Evolutionary conservation across 1,140 invertebrate species (phyloP), one percentile per base, ranked within the genome.

Genomic region (Saccostrea glomerata): DNA sequence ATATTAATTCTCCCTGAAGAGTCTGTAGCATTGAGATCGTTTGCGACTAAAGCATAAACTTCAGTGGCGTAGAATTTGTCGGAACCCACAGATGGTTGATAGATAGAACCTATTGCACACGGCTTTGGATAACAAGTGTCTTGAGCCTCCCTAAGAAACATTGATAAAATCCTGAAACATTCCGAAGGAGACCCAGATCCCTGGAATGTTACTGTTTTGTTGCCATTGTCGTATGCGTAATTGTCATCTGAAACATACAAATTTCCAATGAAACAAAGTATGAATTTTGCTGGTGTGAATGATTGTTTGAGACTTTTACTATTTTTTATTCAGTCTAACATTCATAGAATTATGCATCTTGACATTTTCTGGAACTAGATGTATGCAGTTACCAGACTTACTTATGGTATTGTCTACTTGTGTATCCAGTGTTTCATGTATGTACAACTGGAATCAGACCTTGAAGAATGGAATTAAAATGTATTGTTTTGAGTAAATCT

Each of bases 81-180:
- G 40, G 89, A 86, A 11, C 82, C 89, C 7, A 94, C 87, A 9
- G 90, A 87, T 2, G 94, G 92, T 88, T 94, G 93, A 90, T 94
- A 94, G 5, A 92, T 92, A 2, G 70, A 85, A 25, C 92, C 92
- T 56, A 94, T 93, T 60, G 92, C 91, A 91, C 94, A 94, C 17
- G 94, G 94, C 84, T 93, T 92, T 3, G 94, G 94, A 84, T 92
- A 91, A 86, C 94, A 94, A 60, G 84, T 73, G 60, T 89, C 89
- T 58, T 87, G 82, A 40, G 89, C 87, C 40, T 90, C 92, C 63
- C 88, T 36, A 25, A 94, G 90, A 66, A 94, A 92, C 20, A 87
- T 58, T 47, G 88, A 40, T 63, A 94, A 84, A 20, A 94, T 89
- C 20, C 85, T 56, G 89, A 90, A 86, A 89, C 94, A 94, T 83